phyloP scores from a whole-genome alignment of 2,797 vertebrate species.

The Microcaecilia unicolor region DNA sequence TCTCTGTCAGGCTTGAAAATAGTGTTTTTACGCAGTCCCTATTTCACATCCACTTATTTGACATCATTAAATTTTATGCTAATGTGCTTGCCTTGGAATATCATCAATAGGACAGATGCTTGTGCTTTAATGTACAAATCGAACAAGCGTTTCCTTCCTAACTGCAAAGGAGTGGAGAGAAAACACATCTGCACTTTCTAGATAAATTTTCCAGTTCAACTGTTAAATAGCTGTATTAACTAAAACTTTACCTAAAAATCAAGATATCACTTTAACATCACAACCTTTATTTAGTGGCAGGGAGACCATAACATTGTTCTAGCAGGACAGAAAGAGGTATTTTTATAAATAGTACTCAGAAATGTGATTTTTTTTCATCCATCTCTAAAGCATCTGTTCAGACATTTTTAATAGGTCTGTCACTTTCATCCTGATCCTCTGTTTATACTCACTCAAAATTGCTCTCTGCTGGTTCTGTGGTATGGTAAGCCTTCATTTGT shows the following conservation, averaged over 20 bases:
- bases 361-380: too few relatives aligned
- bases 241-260: conserved; percentile 33
- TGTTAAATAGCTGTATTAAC: conserved; percentile 31
- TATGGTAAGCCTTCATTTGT: too few relatives aligned
- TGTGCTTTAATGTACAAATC: conserved; percentile 67
- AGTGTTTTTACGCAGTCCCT: conserved; percentile 65
- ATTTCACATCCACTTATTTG: conserved; percentile 73
- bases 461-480: too few relatives aligned
- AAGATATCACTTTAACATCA: conserved; percentile 14
- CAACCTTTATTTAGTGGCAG: conserved; percentile 1
- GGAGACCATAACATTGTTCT: conserved; percentile 2
- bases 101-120: conserved; percentile 72
- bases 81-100: conserved; percentile 66
- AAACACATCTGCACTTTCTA: conserved; percentile 48
- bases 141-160: conserved; percentile 52
- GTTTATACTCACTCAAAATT: too few relatives aligned
- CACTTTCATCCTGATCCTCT: too few relatives aligned
- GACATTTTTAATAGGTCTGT: too few relatives aligned
- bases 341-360: background rate
- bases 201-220: conserved; percentile 35
- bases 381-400: too few relatives aligned
- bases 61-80: conserved; percentile 74
- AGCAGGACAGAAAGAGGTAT: background rate
- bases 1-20: conserved; percentile 70
- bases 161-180: conserved; percentile 35